Evolutionary conservation across 2,113 vertebrate species (phyloP).

Genomic region (Morone saxatilis): DNA sequence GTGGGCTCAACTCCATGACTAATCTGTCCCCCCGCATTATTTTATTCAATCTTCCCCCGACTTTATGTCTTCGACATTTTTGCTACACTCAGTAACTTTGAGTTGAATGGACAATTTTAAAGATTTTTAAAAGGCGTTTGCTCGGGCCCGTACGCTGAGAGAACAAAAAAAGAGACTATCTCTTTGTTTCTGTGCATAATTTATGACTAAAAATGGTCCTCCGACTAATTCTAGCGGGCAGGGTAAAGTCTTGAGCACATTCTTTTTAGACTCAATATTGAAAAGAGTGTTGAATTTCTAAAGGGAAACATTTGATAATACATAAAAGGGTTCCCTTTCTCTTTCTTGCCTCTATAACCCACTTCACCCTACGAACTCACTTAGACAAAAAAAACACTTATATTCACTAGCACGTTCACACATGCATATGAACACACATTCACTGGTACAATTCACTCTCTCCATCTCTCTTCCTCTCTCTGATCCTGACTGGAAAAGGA

Average conservation of each 20-base stretch:
- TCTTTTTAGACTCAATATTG: slow-evolving; percentile 85
- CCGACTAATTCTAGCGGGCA: slow-evolving; percentile 92
- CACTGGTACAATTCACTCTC: slow-evolving; percentile 27
- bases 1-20: slow-evolving; percentile 99
- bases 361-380: slow-evolving; percentile 76
- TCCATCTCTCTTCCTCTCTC: slow-evolving; percentile 17
- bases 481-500: slow-evolving; percentile 35
- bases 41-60: slow-evolving; percentile 99
- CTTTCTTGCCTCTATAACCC: slow-evolving; percentile 72
- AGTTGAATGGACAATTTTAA: slow-evolving; percentile 99
- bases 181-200: slow-evolving; percentile 99
- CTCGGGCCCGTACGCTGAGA: slow-evolving; percentile 90
- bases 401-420: slow-evolving; percentile 29
- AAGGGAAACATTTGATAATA: slow-evolving; percentile 86
- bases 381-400: slow-evolving; percentile 62
- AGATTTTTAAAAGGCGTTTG: slow-evolving; percentile 99
- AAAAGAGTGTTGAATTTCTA: slow-evolving; percentile 86
- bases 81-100: slow-evolving; percentile 99
- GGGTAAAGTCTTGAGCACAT: slow-evolving; percentile 90
- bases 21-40: slow-evolving; percentile 99
- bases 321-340: slow-evolving; percentile 78
- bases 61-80: slow-evolving; percentile 99
- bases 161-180: slow-evolving; percentile 90
- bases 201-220: slow-evolving; percentile 98
- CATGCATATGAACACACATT: slow-evolving; percentile 29